A percentile compares a stretch with the other conserved stretches of the same genome.
Conservation (phyloP, 2,113 vertebrate species). For the Morone chrysops region DNA sequence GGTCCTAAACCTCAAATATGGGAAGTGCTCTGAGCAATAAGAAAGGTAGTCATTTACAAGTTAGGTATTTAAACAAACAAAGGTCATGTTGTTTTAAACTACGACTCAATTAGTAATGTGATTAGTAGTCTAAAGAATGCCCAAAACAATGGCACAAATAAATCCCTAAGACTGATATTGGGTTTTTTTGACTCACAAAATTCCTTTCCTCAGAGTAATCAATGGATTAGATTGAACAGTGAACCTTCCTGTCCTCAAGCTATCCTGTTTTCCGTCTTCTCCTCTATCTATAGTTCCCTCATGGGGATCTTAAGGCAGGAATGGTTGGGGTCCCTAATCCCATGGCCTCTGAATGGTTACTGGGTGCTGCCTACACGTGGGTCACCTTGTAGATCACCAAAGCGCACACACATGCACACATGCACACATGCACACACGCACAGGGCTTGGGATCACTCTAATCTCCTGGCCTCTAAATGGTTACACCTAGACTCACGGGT, state of each 20-base stretch:
- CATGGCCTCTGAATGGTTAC: conserved; percentile 59
- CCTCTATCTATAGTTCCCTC: conserved; percentile 43
- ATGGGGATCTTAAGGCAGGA: conserved; percentile 55
- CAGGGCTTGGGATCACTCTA: conserved; percentile 52
- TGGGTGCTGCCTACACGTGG: conserved; percentile 65
- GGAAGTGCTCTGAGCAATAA: conserved; percentile 8
- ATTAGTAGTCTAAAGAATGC: background rate
- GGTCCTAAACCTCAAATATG: conserved; percentile 12
- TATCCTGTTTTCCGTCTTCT: conserved; percentile 21
- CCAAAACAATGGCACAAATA: background rate
- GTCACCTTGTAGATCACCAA: conserved; percentile 76
- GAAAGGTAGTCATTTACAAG: background rate
- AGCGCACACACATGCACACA: conserved; percentile 28
- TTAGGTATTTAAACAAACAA: too few species aligned
- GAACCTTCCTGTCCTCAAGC: conserved; percentile 40
- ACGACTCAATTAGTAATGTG: background rate
- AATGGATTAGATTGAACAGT: conserved; percentile 50
- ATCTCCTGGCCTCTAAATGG: conserved; percentile 66
- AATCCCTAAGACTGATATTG: background rate
- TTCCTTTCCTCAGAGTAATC: conserved; percentile 50
- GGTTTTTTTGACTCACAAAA: background rate
- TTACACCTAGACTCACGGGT: conserved; percentile 60
- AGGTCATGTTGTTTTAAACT: background rate
- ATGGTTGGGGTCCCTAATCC: conserved; percentile 63
- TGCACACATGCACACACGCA: background rate